Evolutionary conservation across 1,140 invertebrate species (phyloP).

Genomic region (Neodiprion virginianus): DNA sequence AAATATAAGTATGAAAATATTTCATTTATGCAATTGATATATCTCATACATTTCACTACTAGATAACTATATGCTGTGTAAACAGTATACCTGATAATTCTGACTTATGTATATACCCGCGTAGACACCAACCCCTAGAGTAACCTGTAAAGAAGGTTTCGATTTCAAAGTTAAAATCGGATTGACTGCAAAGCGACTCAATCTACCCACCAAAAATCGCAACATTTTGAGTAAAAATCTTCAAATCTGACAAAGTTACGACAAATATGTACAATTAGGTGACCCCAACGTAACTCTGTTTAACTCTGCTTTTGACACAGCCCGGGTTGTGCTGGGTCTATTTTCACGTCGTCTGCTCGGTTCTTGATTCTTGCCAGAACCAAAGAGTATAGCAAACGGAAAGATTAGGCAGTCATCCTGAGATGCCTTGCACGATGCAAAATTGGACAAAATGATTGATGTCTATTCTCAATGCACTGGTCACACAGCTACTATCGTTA

Average conservation of each 20-base stretch:
- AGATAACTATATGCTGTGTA: too few relatives aligned
- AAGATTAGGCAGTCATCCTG: too few relatives aligned
- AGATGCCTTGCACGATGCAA: too few relatives aligned
- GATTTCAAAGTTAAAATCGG: conserved; percentile 15
- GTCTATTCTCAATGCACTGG: too few relatives aligned
- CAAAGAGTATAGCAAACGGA: too few relatives aligned
- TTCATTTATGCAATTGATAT: not conserved
- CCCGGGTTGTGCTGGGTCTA: not conserved
- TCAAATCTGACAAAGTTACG: too few relatives aligned
- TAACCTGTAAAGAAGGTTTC: conserved; percentile 67
- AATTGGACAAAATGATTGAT: too few relatives aligned
- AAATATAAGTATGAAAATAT: conserved; percentile 43
- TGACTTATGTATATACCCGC: conserved; percentile 80
- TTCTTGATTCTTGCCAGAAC: too few relatives aligned
- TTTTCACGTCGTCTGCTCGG: not conserved
- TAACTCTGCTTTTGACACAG: not conserved
- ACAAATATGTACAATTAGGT: too few relatives aligned
- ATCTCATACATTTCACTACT: too few relatives aligned
- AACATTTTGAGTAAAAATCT: conserved; percentile 38
- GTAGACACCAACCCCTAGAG: conserved; percentile 78
- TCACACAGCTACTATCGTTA: too few relatives aligned
- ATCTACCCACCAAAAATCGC: conserved; percentile 45
- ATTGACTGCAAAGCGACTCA: conserved; percentile 8
- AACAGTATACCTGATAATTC: conserved; percentile 77
- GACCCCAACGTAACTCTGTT: too few relatives aligned